Conservation (phyloP, 1,140 invertebrate genomes). For the Danaus plexippus region DNA sequence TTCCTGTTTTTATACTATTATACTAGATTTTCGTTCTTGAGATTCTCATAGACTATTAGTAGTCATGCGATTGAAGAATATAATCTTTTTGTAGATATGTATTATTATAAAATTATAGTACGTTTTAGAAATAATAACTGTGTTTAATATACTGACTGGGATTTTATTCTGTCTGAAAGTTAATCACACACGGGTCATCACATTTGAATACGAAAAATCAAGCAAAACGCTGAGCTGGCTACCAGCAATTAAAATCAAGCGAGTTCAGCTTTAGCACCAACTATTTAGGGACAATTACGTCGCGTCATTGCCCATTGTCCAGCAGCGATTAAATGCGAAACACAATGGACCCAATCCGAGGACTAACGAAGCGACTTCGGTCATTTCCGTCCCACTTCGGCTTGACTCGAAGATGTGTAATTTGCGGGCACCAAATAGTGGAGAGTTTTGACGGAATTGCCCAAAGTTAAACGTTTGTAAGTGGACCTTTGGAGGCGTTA, state of each 20-base stretch:
- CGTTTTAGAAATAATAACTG: too few species aligned
- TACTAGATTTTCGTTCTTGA: too few species aligned
- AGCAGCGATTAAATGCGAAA: slow-evolving; percentile 43
- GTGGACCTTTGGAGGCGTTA: slow-evolving; percentile 35
- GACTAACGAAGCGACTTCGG: slow-evolving; percentile 65
- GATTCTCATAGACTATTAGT: too few species aligned
- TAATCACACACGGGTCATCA: slow-evolving; percentile 2
- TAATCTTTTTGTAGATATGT: too few species aligned
- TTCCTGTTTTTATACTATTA: too few species aligned
- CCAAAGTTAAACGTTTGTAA: slow-evolving; percentile 41
- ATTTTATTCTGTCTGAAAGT: too few species aligned
- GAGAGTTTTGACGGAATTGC: slow-evolving; percentile 44
- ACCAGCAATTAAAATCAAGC: slow-evolving; percentile 48
- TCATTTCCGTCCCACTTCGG: slow-evolving; percentile 53
- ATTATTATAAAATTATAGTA: too few species aligned
- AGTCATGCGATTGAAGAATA: too few species aligned
- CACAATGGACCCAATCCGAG: slow-evolving; percentile 60
- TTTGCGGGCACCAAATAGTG: slow-evolving; percentile 63
- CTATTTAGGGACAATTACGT: slow-evolving; percentile 64
- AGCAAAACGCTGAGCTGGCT: slow-evolving; percentile 16
- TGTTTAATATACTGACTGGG: too few species aligned
- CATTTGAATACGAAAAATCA: slow-evolving; percentile 10
- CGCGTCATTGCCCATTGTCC: slow-evolving; percentile 60
- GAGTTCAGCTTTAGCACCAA: slow-evolving; percentile 45
- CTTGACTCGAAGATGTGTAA: slow-evolving; percentile 59